Evolutionary conservation across 2,888 invertebrate genomes (phyloP).

Genomic region (Tenthredo mesomela): DNA sequence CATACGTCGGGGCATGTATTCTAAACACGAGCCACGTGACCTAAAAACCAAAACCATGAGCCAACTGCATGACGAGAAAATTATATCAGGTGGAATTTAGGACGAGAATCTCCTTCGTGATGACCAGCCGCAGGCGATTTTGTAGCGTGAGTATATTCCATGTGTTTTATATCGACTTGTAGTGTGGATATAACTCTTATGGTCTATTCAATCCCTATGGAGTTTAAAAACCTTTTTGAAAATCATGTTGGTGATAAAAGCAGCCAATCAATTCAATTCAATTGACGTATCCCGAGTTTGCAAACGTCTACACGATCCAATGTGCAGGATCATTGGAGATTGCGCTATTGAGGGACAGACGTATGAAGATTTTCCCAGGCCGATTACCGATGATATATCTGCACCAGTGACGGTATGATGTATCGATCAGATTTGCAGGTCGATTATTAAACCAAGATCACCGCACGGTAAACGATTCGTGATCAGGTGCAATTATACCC

Average conservation of each 20-base stretch:
- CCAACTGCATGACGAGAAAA: conserved; percentile 15
- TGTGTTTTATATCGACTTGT: background rate
- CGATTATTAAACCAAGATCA: conserved; percentile 46
- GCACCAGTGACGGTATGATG: conserved; percentile 9
- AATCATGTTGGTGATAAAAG: background rate
- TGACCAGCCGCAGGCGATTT: background rate
- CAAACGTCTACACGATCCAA: background rate
- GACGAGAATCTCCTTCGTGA: background rate
- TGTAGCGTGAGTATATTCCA: background rate
- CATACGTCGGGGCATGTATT: background rate
- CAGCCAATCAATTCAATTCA: conserved; percentile 19
- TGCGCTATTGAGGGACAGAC: background rate
- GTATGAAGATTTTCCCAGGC: conserved; percentile 33
- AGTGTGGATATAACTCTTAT: background rate
- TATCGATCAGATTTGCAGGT: conserved; percentile 34
- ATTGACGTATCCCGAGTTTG: conserved; percentile 6
- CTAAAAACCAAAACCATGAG: conserved; percentile 30
- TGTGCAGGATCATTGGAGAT: background rate
- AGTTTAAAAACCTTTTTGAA: background rate
- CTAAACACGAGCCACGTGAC: conserved; percentile 68
- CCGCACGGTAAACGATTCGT: conserved; percentile 28
- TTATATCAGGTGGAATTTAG: background rate
- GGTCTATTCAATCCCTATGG: background rate
- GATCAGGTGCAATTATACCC: conserved; percentile 29
- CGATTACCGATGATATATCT: conserved; percentile 36